Evolutionary conservation across 2,888 invertebrate genomes (phyloP), one percentile per base, ranked within the genome.

Genomic region (Erebia epiphron): DNA sequence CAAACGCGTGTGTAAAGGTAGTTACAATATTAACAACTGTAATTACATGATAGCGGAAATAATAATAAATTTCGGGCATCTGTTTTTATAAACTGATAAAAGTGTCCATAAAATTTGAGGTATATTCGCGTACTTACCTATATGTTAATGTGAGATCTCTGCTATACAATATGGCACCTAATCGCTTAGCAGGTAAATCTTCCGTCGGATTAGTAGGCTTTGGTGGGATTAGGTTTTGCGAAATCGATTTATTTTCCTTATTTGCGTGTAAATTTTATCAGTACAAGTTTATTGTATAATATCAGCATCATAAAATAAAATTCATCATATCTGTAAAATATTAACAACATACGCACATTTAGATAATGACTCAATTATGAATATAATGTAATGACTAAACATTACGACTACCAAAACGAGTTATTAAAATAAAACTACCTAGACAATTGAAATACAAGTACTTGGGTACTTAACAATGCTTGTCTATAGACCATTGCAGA

Each of bases 151-250:
- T 46, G 13, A 46, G 13, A 46, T 46, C 13, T 46, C 7, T n/a
- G 7, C 50, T 50, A 50, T 8, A 50, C n/a, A 50, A 14, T 13
- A 50, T n/a, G 14, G 13, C n/a, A 60, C 35, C 43, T 72, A 74
- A 75, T 75, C 69, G 70, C 58, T 66, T 68, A 75, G 74, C 67
- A 26, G 65, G n/a, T 67, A 67, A 70, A 71, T 73, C 74, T 74
- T 56, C n/a, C 11, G 14, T 46, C 50, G 70, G 70, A 74, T 74
- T 74, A 74, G 52, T 68, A 56, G 49, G 26, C 18, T 62, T 62
- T 13, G 46, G 41, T 49, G 49, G 21, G 18, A 62, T 62, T 65
- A 65, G 18, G 10, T 26, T 26, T 26, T 18, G 35, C n/a, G n/a
- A n/a, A 43, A 14, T 49, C 67, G 26, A 58, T 50, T 58, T 58